phyloP scores from a whole-genome alignment of 2,888 invertebrate genomes.

The Bruchidius siliquastri region DNA sequence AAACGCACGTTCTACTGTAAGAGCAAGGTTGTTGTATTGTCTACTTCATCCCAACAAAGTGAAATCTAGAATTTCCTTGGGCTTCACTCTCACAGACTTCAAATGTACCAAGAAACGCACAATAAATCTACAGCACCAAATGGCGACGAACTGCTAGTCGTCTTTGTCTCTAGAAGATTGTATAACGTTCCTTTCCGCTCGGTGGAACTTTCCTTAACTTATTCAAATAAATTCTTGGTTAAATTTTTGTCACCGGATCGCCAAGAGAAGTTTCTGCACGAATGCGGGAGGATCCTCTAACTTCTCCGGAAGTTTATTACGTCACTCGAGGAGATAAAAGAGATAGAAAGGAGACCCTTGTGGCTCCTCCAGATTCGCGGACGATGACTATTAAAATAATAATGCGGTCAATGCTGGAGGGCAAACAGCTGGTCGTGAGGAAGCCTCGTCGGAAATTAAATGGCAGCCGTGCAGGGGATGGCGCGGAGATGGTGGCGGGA shows the following conservation, averaged over 20 bases:
- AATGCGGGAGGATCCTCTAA: neutral
- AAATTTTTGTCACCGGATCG: conserved; percentile 9
- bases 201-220: conserved; percentile 6
- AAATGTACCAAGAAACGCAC: too few species aligned
- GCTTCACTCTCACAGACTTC: too few species aligned
- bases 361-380: neutral
- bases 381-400: neutral
- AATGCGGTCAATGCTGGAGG: neutral
- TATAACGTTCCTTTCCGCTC: neutral
- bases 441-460: neutral
- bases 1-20: too few species aligned
- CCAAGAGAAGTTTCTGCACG: conserved; percentile 4
- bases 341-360: neutral
- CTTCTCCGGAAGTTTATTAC: neutral
- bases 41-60: too few species aligned
- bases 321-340: conserved; percentile 3
- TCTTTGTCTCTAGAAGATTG: neutral
- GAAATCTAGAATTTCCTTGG: too few species aligned
- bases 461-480: too few species aligned
- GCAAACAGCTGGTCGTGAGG: neutral
- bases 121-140: too few species aligned
- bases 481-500: too few species aligned
- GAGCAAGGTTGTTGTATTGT: too few species aligned
- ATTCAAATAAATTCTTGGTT: conserved; percentile 9
- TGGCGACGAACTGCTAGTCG: neutral